Conservation (phyloP, 2,888 invertebrate genomes). For the Sturmia bella region DNA sequence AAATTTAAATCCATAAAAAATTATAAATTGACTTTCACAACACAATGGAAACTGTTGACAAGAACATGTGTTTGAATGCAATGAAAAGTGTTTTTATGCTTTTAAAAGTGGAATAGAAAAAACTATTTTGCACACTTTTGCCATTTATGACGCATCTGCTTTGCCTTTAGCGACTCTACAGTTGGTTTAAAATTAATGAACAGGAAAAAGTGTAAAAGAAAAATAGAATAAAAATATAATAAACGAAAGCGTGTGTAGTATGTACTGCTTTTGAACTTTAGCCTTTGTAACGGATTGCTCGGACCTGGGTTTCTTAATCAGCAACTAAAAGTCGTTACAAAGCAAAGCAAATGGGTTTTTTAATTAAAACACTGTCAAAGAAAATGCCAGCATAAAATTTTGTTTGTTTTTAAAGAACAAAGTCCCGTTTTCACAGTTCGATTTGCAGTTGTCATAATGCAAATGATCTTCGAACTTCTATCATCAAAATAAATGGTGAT, state of each 20-base stretch:
- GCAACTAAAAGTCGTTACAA: constrained; percentile 20
- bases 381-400: too few species aligned
- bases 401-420: too few species aligned
- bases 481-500: too few species aligned
- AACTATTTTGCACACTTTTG: constrained; percentile 25
- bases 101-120: constrained; percentile 14
- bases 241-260: not conserved
- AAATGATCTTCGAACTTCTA: too few species aligned
- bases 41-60: constrained; percentile 16
- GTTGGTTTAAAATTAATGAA: not conserved
- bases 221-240: not conserved
- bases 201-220: not conserved
- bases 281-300: constrained; percentile 27
- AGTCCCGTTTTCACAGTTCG: too few species aligned
- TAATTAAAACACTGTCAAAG: too few species aligned
- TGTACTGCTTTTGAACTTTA: constrained; percentile 39
- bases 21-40: not conserved
- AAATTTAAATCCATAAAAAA: constrained; percentile 1
- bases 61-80: constrained; percentile 36
- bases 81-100: constrained; percentile 32
- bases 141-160: constrained; percentile 11
- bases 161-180: not conserved
- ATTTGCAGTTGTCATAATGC: too few species aligned
- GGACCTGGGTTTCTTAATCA: not conserved
- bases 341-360: not conserved